These are phyloP conservation scores for Penaeus vannamei DNA, from an alignment of 1,140 invertebrate species.

Conservation along the genomic window DNA sequence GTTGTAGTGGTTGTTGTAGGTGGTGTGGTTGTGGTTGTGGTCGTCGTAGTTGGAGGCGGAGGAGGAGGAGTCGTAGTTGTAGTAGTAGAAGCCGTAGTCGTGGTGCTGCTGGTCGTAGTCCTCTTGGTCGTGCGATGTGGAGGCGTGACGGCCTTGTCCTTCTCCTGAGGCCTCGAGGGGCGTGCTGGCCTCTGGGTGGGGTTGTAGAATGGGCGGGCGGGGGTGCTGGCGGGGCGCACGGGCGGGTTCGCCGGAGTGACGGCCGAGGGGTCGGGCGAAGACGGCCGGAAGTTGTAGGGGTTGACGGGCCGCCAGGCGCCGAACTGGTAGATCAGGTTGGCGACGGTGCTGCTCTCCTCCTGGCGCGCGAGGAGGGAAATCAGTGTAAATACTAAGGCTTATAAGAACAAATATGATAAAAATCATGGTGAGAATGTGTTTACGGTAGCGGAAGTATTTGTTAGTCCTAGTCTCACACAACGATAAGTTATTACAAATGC, in stretches of 20 bases:
- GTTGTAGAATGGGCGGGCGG: neutral
- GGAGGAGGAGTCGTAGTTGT: slow-evolving; percentile 39
- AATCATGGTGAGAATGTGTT: too few relatives aligned
- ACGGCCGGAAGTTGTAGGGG: slow-evolving; percentile 24
- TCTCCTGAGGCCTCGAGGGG: neutral
- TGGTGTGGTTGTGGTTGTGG: slow-evolving; percentile 49
- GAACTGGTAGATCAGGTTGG: slow-evolving; percentile 61
- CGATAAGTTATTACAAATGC: too few relatives aligned
- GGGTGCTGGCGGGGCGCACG: neutral
- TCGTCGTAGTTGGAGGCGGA: slow-evolving; percentile 45
- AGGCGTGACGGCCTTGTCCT: neutral
- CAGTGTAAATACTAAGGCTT: neutral
- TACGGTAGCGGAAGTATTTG: too few relatives aligned
- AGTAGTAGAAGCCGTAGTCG: slow-evolving; percentile 9
- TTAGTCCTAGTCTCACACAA: too few relatives aligned
- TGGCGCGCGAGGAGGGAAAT: slow-evolving; percentile 17
- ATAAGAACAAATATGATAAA: too few relatives aligned
- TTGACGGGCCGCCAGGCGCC: slow-evolving; percentile 62
- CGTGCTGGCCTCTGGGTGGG: slow-evolving; percentile 24
- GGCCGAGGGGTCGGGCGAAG: neutral
- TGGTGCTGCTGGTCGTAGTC: slow-evolving; percentile 30
- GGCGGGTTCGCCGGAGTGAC: slow-evolving; percentile 2
- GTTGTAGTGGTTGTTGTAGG: slow-evolving; percentile 41
- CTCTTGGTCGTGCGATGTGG: neutral
- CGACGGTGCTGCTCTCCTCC: slow-evolving; percentile 48